These are phyloP conservation scores for Glaucomys volans DNA, from an alignment of 2,113 vertebrate genomes.

Conservation along the genomic window DNA sequence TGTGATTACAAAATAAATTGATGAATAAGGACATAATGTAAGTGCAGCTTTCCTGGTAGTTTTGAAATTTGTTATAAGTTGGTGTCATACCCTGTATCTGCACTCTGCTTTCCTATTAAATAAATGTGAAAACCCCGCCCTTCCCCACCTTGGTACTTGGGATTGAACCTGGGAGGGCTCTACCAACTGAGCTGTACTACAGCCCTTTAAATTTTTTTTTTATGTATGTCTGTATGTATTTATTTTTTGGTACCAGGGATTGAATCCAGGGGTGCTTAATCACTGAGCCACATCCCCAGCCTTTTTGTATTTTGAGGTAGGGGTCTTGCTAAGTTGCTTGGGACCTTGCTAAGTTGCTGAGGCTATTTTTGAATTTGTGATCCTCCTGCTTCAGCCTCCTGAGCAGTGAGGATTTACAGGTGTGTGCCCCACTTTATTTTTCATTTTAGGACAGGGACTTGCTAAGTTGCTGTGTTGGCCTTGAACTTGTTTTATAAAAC, in stretches of 20 bases:
- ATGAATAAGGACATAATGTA: neutral
- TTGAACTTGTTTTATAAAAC: neutral
- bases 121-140: neutral
- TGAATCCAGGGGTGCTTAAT: neutral
- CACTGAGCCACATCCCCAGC: neutral
- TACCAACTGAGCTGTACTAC: too few relatives aligned
- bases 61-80: conserved; percentile 27
- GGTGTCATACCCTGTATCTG: neutral
- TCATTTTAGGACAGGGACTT: neutral
- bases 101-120: conserved; percentile 12
- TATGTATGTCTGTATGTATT: too few relatives aligned
- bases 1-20: neutral
- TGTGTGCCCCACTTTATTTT: neutral
- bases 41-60: neutral
- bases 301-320: neutral
- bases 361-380: neutral
- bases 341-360: neutral
- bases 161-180: too few relatives aligned
- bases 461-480: neutral
- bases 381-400: neutral
- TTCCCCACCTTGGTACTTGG: too few relatives aligned
- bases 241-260: neutral
- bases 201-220: too few relatives aligned
- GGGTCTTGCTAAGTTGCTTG: neutral
- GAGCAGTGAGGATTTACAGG: neutral